Evolutionary conservation across 2,113 vertebrate species (phyloP).

Genomic region (Misgurnus anguillicaudatus): DNA sequence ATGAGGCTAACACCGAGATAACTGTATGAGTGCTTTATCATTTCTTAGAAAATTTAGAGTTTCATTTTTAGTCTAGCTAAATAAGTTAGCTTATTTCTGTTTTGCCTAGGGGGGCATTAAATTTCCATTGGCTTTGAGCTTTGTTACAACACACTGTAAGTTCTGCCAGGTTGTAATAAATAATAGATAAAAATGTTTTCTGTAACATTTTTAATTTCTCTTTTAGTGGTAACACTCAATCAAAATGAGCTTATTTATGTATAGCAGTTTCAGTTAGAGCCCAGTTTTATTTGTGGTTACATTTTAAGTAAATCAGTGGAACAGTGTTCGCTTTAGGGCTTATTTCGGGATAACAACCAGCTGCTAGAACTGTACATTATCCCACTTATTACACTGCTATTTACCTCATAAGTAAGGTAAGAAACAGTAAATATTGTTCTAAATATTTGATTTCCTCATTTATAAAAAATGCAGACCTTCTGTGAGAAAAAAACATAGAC

Average conservation of each 20-base stretch:
- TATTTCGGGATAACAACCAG: too few relatives aligned
- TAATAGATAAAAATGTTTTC: slow-evolving; percentile 16
- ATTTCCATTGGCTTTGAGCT: slow-evolving; percentile 32
- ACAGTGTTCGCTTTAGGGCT: too few relatives aligned
- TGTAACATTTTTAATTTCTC: background rate
- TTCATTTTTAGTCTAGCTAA: slow-evolving; percentile 20
- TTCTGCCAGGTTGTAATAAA: slow-evolving; percentile 22
- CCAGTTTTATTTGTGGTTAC: background rate
- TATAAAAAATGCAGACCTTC: too few relatives aligned
- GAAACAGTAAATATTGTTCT: too few relatives aligned
- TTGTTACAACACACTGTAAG: slow-evolving; percentile 7
- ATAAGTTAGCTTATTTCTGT: slow-evolving; percentile 25
- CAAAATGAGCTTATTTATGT: background rate
- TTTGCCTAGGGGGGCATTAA: background rate
- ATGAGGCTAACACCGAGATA: background rate
- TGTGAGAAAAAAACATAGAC: too few relatives aligned
- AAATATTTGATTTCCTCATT: too few relatives aligned
- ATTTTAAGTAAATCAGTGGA: background rate
- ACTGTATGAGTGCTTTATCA: slow-evolving; percentile 2
- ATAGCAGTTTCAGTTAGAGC: background rate
- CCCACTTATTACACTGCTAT: too few relatives aligned
- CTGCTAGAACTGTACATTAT: too few relatives aligned
- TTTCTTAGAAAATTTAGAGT: slow-evolving; percentile 23
- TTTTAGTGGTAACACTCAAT: background rate
- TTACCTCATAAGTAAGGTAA: too few relatives aligned